Evolutionary conservation across 1,140 invertebrate species (phyloP), one percentile per base, ranked within the genome.

Genomic region (Trinorchestia longiramus): DNA sequence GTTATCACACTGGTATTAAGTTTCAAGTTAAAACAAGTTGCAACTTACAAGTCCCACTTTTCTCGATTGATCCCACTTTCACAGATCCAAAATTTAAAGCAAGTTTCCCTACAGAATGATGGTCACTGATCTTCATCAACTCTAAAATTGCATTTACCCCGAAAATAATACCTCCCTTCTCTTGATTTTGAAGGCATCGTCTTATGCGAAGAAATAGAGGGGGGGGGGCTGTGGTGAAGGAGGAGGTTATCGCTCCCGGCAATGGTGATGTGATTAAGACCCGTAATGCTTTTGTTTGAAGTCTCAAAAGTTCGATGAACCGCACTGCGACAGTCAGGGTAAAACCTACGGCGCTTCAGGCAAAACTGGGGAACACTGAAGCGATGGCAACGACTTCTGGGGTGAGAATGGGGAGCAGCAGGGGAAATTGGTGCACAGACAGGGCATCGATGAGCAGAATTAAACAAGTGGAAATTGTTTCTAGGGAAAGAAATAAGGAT

Each of bases 211-310:
- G 47, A 53, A 36, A 1, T 53, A 77, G 28, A 28, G 62, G 62
- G 36, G 62, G 62, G 1, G 47, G 62, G 62, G 62, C 62, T 53
- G 28, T 1, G 28, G 62, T 77, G 62, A 77, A 77, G 62, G 28
- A 28, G 62, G 28, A 77, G 62, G 62, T 36, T 77, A 11, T 77
- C 8, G 62, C 62, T 28, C 28, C 62, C 11, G 62, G 62, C 62
- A 77, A 77, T 77, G 62, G 62, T 77, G 62, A 77, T 77, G 62
- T 77, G 62, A 77, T 77, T 77, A 77, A 77, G 62, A 77, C 62
- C 62, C 62, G 62, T 77, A 77, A 77, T 77, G 62, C 62, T 77
- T 77, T 77, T 77, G 11, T 77, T 77, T 77, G 62, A 77, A 77
- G 62, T 77, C 62, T 77, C 62, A 77, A 77, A 77, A 77, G 62